Evolutionary conservation across 2,888 invertebrate genomes (phyloP), one percentile per base, ranked within the genome.

Genomic region (Leucoma salicis): DNA sequence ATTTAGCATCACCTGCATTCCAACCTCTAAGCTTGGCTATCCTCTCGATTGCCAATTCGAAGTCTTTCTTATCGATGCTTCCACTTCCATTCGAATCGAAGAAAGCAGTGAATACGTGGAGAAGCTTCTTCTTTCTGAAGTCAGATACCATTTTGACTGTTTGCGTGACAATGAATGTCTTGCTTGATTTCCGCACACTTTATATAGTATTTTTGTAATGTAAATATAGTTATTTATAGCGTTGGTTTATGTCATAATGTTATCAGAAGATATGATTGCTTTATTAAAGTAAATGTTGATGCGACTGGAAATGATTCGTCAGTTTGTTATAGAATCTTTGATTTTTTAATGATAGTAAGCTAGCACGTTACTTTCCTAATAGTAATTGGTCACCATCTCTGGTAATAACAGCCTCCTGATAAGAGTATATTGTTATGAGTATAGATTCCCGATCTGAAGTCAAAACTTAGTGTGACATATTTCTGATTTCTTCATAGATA

Each of bases 61-160:
- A 96, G 81, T 97, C 97, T 70, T 95, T 94, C 77, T 94, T 94
- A 72, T 97, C 97, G 61, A 97, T 96, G 56, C 93, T 94, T 11
- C 97, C 97, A 78, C 96, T 97, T 70, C 94, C 93, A 85, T 97
- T 95, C 60, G 94, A 94, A 91, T 97, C 97, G 70, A 96, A 96
- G 89, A 97, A 96, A 42, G 94, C 92, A 74, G 94, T 94, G 92
- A 97, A 97, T 47, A 96, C 94, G 86, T 95, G 95, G 62, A 95
- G 91, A 28, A 96, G 92, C 87, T 97, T 97, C 92, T 96, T 95
- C 91, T 94, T 95, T 77, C 96, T 94, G 88, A 96, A 97, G 70
- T 95, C 96, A 55, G 96, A 95, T 77, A 96, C 94, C 86, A 89
- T 89, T 68, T 78, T 87, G 45, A 37, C 41, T 31, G 18, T 50